phyloP scores from a whole-genome alignment of 2,797 vertebrate genomes.

The Neomorphus geoffroyi region DNA sequence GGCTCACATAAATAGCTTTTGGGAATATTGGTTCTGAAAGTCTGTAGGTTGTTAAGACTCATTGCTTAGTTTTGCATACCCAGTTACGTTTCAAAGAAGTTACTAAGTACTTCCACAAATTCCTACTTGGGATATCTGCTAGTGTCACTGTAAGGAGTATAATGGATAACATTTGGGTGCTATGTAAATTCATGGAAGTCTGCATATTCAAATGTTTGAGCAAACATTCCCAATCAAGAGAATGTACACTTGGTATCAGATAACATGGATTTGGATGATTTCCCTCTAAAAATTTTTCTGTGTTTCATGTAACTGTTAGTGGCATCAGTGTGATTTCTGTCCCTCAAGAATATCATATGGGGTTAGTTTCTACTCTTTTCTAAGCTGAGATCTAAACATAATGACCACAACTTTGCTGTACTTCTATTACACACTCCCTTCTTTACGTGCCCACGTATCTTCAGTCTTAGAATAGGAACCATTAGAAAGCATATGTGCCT shows the following conservation, averaged over 20 bases:
- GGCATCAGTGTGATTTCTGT: background rate
- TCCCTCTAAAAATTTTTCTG: background rate
- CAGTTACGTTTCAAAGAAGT: background rate
- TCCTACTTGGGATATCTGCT: background rate
- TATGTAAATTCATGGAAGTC: background rate
- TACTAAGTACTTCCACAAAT: background rate
- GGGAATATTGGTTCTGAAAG: background rate
- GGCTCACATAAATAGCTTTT: background rate
- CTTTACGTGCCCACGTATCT: background rate
- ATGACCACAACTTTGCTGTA: background rate
- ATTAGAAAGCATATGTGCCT: background rate
- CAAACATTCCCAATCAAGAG: background rate
- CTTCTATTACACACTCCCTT: background rate
- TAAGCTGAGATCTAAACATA: background rate
- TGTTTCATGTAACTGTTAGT: background rate
- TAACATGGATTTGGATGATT: background rate
- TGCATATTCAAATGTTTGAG: background rate
- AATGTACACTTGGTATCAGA: background rate
- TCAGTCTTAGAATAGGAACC: background rate
- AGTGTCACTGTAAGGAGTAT: background rate
- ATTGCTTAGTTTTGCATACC: background rate
- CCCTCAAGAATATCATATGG: background rate
- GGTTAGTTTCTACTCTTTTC: background rate
- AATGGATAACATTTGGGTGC: background rate
- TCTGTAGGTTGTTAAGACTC: background rate